A percentile compares a stretch with the other conserved stretches of the same genome.
Evolutionary conservation across 2,113 vertebrate genomes (phyloP).

Genomic region (Candoia aspera): DNA sequence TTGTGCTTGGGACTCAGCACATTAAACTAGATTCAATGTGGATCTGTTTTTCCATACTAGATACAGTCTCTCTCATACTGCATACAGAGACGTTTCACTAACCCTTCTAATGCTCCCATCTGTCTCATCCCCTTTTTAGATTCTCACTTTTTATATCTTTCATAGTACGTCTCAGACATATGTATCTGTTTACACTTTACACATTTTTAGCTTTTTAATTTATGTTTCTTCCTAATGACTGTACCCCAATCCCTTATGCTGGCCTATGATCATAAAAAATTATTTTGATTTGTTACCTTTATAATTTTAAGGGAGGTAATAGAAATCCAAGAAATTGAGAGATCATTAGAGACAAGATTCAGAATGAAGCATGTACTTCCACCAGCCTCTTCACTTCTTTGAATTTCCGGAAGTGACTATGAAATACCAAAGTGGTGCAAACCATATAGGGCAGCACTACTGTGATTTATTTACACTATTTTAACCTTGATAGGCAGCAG

Average conservation of each 20-base stretch:
- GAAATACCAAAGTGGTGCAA: neutral
- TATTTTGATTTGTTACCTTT: neutral
- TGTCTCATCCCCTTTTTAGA: neutral
- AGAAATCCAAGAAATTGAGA: neutral
- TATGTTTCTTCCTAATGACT: neutral
- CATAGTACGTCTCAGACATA: neutral
- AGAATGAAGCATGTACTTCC: neutral
- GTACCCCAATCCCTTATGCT: neutral
- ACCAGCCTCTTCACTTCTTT: neutral
- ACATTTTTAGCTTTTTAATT: neutral
- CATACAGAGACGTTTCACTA: neutral
- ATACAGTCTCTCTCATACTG: neutral
- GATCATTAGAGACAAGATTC: neutral
- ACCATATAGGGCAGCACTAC: neutral
- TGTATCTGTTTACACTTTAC: neutral
- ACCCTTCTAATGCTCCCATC: too few relatives aligned
- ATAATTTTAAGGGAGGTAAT: neutral
- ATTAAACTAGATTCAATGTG: neutral
- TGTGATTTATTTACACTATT: neutral
- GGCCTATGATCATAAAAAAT: neutral
- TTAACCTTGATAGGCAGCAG: neutral
- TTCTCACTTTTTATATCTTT: neutral
- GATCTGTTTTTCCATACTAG: neutral
- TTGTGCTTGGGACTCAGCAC: neutral
- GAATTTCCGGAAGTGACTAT: neutral